These are phyloP conservation scores for Equus przewalskii DNA, from an alignment of 2,113 vertebrate genomes.

Conservation along the genomic window DNA sequence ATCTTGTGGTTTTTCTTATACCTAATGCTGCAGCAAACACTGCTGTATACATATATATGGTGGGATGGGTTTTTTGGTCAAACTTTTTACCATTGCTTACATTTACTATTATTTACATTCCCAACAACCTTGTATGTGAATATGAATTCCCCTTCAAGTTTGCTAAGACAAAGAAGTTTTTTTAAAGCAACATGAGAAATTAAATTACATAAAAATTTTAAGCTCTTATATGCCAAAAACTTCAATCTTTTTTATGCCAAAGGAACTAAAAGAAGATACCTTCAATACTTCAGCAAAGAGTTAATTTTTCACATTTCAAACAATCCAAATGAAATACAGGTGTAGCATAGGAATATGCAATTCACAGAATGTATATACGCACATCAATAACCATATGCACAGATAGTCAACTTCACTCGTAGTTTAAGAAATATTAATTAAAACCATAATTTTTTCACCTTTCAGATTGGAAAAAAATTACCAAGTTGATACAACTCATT, in stretches of 20 bases:
- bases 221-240: background rate
- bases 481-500: background rate
- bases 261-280: background rate
- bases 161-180: background rate
- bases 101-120: background rate
- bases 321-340: background rate
- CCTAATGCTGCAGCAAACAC: background rate
- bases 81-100: background rate
- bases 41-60: background rate
- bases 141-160: background rate
- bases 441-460: background rate
- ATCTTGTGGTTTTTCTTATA: background rate
- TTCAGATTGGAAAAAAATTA: background rate
- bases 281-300: background rate
- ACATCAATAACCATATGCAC: background rate
- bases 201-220: conserved; percentile 10
- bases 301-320: conserved; percentile 27
- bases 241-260: background rate
- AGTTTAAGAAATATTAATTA: background rate
- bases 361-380: background rate
- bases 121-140: background rate
- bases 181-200: background rate
- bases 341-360: background rate
- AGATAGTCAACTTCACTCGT: background rate
- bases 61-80: background rate